Evolutionary conservation across 2,888 invertebrate genomes (phyloP).

Genomic region (Antheraea assamensis): DNA sequence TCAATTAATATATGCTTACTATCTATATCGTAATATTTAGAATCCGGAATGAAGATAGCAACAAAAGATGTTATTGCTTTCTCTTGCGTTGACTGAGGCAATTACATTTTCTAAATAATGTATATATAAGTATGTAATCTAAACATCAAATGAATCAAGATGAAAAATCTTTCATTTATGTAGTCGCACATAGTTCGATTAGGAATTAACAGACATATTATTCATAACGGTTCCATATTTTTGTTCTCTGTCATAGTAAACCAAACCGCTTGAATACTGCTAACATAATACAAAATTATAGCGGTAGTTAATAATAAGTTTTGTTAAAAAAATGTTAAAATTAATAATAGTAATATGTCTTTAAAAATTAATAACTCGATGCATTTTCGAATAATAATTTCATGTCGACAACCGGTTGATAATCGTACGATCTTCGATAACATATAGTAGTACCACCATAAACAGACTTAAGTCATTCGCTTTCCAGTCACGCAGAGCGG

Average conservation of each 20-base stretch:
- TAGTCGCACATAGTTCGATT: not conserved
- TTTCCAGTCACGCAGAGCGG: slow-evolving; percentile 39
- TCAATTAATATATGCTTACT: not conserved
- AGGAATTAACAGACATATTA: not conserved
- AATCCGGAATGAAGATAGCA: not conserved
- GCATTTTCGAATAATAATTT: not conserved
- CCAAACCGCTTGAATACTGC: not conserved
- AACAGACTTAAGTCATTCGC: slow-evolving; percentile 31
- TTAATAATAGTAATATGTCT: not conserved
- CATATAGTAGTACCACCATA: slow-evolving; percentile 29
- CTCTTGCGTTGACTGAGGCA: not conserved
- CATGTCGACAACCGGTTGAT: not conserved
- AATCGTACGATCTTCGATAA: slow-evolving; percentile 4
- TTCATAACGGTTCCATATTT: not conserved
- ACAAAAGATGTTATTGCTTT: not conserved
- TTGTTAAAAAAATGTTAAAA: not conserved
- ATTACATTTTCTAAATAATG: not conserved
- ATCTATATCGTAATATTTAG: not conserved
- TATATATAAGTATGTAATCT: too few relatives aligned
- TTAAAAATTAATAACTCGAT: not conserved
- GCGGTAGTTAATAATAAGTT: not conserved
- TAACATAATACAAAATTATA: not conserved
- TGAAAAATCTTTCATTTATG: not conserved
- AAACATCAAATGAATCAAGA: too few relatives aligned
- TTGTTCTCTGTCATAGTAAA: not conserved